phyloP scores from a whole-genome alignment of 2,888 invertebrate species.

The Rugalucina vietnamica region DNA sequence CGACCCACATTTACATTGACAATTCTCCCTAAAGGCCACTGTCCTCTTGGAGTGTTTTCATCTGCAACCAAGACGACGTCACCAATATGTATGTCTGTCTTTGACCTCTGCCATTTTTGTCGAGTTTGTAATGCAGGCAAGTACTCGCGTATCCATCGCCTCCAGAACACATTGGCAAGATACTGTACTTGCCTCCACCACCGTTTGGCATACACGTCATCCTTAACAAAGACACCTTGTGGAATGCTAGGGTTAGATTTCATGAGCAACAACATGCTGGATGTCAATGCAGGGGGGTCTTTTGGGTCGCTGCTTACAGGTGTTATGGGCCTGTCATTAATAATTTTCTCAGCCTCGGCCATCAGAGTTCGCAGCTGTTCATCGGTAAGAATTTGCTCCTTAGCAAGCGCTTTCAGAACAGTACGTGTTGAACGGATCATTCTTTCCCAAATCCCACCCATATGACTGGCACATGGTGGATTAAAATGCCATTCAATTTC shows the following conservation, averaged over 20 bases:
- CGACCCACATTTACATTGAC: conserved; percentile 14
- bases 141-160: conserved; percentile 38
- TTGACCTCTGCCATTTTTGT: conserved; percentile 38
- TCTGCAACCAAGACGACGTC: conserved; percentile 14
- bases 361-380: background rate
- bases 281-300: conserved; percentile 33
- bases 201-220: background rate
- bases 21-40: conserved; percentile 22
- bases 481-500: conserved; percentile 47
- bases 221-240: background rate
- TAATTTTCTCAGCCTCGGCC: conserved; percentile 11
- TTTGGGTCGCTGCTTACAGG: conserved; percentile 15
- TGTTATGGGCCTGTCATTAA: conserved; percentile 23
- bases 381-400: conserved; percentile 19
- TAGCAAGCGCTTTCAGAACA: conserved; percentile 11
- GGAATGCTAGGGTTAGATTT: conserved; percentile 24
- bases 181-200: conserved; percentile 46
- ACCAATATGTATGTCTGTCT: background rate
- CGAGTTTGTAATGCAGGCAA: conserved; percentile 29
- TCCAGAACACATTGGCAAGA: conserved; percentile 48
- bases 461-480: conserved; percentile 40
- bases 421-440: conserved; percentile 34
- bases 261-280: conserved; percentile 28
- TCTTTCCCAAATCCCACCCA: conserved; percentile 36
- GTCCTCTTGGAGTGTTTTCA: conserved; percentile 13